Base-by-base conservation (phyloP, 2,113 vertebrate genomes). In the Galbula dea region DNA sequence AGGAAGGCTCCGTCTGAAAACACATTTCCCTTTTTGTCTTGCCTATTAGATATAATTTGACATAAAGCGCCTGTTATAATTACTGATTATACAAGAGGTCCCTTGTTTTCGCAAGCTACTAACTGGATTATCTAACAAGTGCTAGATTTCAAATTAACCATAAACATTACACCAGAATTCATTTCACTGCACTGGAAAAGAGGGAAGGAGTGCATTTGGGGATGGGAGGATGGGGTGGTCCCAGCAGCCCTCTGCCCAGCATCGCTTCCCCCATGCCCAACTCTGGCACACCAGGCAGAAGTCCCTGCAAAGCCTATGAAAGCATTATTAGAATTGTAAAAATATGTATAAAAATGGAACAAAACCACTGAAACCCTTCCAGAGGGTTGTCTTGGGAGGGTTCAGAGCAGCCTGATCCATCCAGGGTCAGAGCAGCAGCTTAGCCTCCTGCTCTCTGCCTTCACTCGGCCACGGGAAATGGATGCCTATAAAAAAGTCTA, bases 101-200 rank as follows among this genome's bases (percentile, higher is more conserved):
- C 78, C 89, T 96, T 94, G 90, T 96, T 97, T 97, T 97, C 16
- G 67, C 94, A 75, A 87, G 95, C 92, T 91, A 88, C 96, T 97
- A 97, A 98, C 96, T 95, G 97, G 96, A 97, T 97, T 97, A 97
- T 84, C 87, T 92, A 92, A 95, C 96, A 90, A 94, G 88, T 79
- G 96, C 83, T 89, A 30, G 96, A 89, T 95, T 97, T 95, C 94
- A 96, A 98, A 97, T 97, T 95, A 98, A 94, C 93, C 95, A 95
- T 92, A 94, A 90, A 96, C 86, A 78, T 87, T 76, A 92, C 66
- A 34, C 80, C 67, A 49, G 83, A 95, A 97, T 96, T 97, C 57
- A 96, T 96, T 95, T 94, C 32, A 9, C 59, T 66, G 86, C 43
- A 19, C 83, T 74, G 76, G 87, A 88, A 90, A 96, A 86, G 79